These are phyloP conservation scores for Labeo catla DNA, from an alignment of 2,113 vertebrate species.

Conservation along the genomic window DNA sequence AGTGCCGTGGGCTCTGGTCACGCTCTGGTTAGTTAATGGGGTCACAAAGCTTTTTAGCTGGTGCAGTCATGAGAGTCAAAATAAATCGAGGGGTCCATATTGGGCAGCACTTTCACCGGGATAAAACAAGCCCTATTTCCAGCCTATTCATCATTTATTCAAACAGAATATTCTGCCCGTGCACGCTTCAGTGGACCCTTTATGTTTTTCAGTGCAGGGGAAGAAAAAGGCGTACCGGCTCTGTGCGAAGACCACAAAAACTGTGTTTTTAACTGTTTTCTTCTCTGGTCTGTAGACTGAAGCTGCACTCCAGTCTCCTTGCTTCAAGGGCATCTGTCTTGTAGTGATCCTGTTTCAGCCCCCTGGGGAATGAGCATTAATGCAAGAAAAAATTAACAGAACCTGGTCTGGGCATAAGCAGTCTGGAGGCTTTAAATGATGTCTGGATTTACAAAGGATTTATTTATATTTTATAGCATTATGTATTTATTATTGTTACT, in stretches of 20 bases:
- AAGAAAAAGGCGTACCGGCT: not conserved
- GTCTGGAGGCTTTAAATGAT: not conserved
- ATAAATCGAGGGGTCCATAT: slow-evolving; percentile 14
- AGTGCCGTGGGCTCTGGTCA: not conserved
- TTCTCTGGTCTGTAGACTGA: not conserved
- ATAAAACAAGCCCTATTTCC: slow-evolving; percentile 42
- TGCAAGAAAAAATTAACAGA: slow-evolving; percentile 11
- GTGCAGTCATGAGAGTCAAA: slow-evolving; percentile 22
- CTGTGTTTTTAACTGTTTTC: not conserved
- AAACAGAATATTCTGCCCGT: slow-evolving; percentile 28
- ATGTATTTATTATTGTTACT: not conserved
- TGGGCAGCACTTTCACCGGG: slow-evolving; percentile 14
- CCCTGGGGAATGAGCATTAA: slow-evolving; percentile 11
- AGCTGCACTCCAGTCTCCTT: slow-evolving; percentile 24
- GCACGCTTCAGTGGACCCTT: slow-evolving; percentile 29
- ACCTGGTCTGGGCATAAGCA: slow-evolving; percentile 2
- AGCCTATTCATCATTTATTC: slow-evolving; percentile 53
- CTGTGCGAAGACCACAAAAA: not conserved
- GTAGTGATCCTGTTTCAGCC: slow-evolving; percentile 22
- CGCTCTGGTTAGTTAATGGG: slow-evolving; percentile 29
- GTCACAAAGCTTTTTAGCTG: slow-evolving; percentile 29
- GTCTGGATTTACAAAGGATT: not conserved
- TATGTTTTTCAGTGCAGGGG: not conserved
- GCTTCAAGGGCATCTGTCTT: slow-evolving; percentile 30
- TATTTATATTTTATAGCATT: not conserved